Base-by-base conservation (phyloP, 2,888 invertebrate genomes). In the Megastigmus dorsalis region DNA sequence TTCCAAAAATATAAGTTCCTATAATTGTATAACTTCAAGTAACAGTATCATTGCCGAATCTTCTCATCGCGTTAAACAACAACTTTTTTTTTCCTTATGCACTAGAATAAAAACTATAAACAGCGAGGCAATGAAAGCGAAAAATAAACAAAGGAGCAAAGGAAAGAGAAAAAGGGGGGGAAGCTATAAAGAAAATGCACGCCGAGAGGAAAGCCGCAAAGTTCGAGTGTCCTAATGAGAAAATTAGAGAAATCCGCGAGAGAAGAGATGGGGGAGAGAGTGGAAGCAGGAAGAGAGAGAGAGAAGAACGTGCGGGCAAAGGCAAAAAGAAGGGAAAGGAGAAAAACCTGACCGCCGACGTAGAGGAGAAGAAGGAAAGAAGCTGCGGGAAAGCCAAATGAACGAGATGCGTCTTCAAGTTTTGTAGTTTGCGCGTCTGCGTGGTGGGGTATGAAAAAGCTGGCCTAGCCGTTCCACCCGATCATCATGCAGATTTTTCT, bases 401-500 rank as follows among this genome's bases (percentile, higher is more conserved):
- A 68, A 69, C 28, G 50, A 59, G 59, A 50, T 38, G 33, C 30
- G 50, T 50, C 23, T 66, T 66, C 20, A 48, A 69, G 68, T 59
- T 69, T 69, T 41, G 50, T 38, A 59, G 50, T 59, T 69, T 15
- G 59, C n/a, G 50, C 57, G 26, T 50, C 55, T 55, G 38, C 45
- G 45, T 30, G 13, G 6, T 3, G 10, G n/a, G 5, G 15, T 6
- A 5, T 13, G 26, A 28, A n/a, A n/a, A n/a, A n/a, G n/a, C n/a
- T n/a, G n/a, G n/a, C 9, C 43, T 28, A 9, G 10, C 30, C 0
- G 2, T 41, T 43, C 18, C 36, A 45, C 15, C 30, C 59, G 50
- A 60, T 38, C 50, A 20, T 59, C 68, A 59, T 68, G 59, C 59
- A 68, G 68, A 68, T 68, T 68, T 68, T 50, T 48, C 59, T 20